Base-by-base conservation (phyloP, 2,888 invertebrate genomes). In the Metellina segmentata region DNA sequence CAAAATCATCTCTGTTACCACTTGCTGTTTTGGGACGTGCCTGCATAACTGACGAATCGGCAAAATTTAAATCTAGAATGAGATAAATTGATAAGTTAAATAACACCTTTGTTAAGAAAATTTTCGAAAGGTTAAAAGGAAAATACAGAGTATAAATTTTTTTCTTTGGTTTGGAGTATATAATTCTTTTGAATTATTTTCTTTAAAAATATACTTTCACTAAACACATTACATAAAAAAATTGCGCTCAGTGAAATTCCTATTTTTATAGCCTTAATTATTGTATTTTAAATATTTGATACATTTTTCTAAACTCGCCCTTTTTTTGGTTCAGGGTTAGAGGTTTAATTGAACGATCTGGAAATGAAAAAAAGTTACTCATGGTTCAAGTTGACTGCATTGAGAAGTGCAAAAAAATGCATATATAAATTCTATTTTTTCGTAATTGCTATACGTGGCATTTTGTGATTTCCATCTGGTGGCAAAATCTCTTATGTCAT, bases 11-110 rank as follows among this genome's bases (percentile, higher is more conserved):
- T 82, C 83, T 91, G n/a, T 87, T 86, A 16, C 91, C 83, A 48
- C 89, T 85, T 20, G 93, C 91, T 49, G 93, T 93, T 86, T 93
- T 93, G 5, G 93, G 93, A 49, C 93, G 83, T 6, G 75, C 83
- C 72, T 89, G 87, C 19, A 61, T n/a, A 20, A 75, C 81, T 9
- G 85, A 79, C 49, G 88, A 77, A 79, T 93, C 93, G 19, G 77
- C 74, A 49, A 71, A 92, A 51, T 13, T 78, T 34, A 82, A 19
- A 75, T 90, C 90, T 93, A 70, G 11, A 77, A 34, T 34, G 34
- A 34, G 34, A 77, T 13, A 77, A 13, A 49, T 34, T 49, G 1
- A 0, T 69, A 13, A 69, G 69, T 69, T 69, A 16, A 69, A 69
- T 69, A 69, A 69, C 11, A 13, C 16, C n/a, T n/a, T n/a, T n/a